Evolutionary conservation across 2,797 vertebrate genomes (phyloP), one percentile per base, ranked within the genome.

Genomic region (Selene dorsalis): DNA sequence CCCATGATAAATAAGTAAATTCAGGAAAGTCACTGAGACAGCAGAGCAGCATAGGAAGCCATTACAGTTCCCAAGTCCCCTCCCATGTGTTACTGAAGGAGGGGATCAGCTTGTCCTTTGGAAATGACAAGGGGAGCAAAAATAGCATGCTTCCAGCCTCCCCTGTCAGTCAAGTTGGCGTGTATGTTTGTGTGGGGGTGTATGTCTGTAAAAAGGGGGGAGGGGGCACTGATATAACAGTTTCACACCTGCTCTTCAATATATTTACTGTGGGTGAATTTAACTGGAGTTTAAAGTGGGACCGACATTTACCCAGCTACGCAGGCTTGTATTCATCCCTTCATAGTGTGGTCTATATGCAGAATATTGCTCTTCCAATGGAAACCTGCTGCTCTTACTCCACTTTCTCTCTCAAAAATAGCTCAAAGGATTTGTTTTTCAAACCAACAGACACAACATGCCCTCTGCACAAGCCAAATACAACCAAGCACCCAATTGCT

Each of bases 121-220:
- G 89, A 88, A 69, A 93, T 90, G 90, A 94, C 91, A 93, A 93
- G 92, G 77, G 90, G 84, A 88, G 88, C 92, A 91, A 87, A 95
- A 95, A 95, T 95, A 95, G 92, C 91, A 79, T 79, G 75, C 75
- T 61, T 75, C 87, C 94, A 95, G 93, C 87, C 92, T 88, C 90
- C 85, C 89, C 70, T 93, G 94, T 95, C 94, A 94, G 75, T 95
- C 94, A 94, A 92, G 82, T 73, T 77, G 86, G 70, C 24, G 82
- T 71, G 88, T 89, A 62, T 91, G 83, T 87, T 73, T 90, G 87
- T 81, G 87, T 75, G 86, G 75, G 83, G 72, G 81, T 81, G 84
- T 85, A 67, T 88, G 79, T 88, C 77, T 85, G 79, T 39, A 67
- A 82, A 45, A 55, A 77, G 80, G 80, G 80, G 80, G 81, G 77